Evolutionary conservation across 53 echinoderm and acorn worm genomes (phyloP).

Genomic region (Hippasteria phrygiana): DNA sequence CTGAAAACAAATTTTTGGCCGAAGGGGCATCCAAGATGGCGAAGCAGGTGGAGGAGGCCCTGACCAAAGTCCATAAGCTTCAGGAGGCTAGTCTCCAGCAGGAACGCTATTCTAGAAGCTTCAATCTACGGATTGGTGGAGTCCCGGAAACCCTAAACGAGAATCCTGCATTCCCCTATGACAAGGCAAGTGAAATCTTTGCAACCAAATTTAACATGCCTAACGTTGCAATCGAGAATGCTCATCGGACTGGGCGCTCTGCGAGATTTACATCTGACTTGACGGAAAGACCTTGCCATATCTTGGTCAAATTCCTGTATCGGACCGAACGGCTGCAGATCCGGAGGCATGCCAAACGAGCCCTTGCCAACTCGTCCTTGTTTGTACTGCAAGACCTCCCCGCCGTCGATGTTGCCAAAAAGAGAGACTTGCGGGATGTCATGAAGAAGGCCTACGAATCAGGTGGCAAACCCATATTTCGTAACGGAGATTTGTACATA

Average conservation of each 20-base stretch:
- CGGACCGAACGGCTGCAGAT: constrained; percentile 24
- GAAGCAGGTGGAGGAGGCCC: neutral
- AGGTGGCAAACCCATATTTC: neutral
- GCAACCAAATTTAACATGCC: constrained; percentile 10
- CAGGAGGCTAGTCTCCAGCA: constrained; percentile 17
- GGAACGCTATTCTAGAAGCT: constrained; percentile 33
- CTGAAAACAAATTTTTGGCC: neutral
- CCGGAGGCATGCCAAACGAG: constrained; percentile 6
- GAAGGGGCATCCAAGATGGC: constrained; percentile 16
- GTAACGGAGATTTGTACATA: constrained; percentile 34
- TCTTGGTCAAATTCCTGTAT: constrained; percentile 22
- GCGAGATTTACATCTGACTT: constrained; percentile 1
- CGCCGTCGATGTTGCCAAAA: constrained; percentile 38
- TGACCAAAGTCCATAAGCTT: neutral
- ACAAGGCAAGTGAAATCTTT: constrained; percentile 29
- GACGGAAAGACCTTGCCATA: constrained; percentile 39
- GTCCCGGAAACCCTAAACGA: constrained; percentile 18
- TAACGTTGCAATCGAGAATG: constrained; percentile 21
- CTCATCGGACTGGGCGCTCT: constrained; percentile 39
- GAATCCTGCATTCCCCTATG: neutral
- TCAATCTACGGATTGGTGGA: constrained; percentile 19
- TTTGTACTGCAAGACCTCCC: constrained; percentile 33
- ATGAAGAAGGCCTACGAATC: constrained; percentile 30
- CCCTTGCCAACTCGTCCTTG: neutral
- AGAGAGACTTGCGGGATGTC: constrained; percentile 24